phyloP scores from a whole-genome alignment of 2,888 invertebrate species.

The Perizoma affinitatum region DNA sequence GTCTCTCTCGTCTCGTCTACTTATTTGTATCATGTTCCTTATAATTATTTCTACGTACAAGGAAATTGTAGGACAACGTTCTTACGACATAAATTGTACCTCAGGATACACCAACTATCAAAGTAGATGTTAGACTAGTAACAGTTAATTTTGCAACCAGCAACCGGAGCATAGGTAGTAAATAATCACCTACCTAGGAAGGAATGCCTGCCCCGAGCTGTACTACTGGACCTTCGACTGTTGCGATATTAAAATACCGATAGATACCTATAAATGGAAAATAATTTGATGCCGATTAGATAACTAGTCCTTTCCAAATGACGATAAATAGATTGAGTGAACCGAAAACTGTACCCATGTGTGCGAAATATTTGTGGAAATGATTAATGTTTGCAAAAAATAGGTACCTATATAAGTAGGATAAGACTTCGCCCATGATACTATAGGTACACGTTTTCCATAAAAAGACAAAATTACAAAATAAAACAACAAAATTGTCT shows the following conservation, averaged over 20 bases:
- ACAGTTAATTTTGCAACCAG: conserved; percentile 16
- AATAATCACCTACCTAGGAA: conserved; percentile 50
- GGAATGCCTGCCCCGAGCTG: conserved; percentile 51
- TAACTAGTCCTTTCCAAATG: conserved; percentile 13
- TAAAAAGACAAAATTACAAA: no score
- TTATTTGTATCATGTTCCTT: no score
- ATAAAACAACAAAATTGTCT: no score
- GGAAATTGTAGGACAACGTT: background rate
- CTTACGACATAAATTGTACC: conserved; percentile 18
- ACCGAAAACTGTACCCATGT: no score
- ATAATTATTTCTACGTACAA: no score
- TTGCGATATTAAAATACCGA: conserved; percentile 35
- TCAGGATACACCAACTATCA: conserved; percentile 8
- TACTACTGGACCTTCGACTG: conserved; percentile 37
- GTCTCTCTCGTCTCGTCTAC: no score
- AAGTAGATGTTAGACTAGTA: conserved; percentile 14
- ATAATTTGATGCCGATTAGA: conserved; percentile 35
- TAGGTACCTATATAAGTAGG: no score
- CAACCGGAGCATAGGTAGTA: conserved; percentile 36
- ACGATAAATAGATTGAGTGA: background rate
- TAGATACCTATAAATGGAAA: conserved; percentile 37
- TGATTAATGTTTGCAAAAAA: no score
- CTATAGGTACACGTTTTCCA: no score
- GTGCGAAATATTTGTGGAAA: no score
- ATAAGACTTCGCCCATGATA: no score